Percentiles rank a stretch among this genome's conserved stretches.
Conservation (phyloP, 2,113 vertebrate species). For the Falcunculus frontatus region DNA sequence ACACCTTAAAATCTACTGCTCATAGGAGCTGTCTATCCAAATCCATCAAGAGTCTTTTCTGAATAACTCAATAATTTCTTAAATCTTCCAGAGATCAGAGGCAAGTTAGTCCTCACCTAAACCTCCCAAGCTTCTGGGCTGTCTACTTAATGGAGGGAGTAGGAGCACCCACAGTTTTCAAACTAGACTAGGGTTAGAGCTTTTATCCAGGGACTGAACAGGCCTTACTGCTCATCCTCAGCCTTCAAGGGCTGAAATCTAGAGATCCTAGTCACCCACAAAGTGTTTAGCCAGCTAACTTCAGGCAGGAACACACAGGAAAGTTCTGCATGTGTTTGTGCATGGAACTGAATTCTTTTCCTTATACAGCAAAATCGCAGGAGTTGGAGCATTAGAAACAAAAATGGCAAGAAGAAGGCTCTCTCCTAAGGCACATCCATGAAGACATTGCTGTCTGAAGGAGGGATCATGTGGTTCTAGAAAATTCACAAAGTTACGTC, state of each 20-base stretch:
- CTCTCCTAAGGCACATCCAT: neutral
- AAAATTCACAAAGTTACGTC: neutral
- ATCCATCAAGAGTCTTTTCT: neutral
- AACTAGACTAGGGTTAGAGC: neutral
- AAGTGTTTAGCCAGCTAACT: neutral
- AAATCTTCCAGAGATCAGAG: neutral
- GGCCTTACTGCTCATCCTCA: neutral
- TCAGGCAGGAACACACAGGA: neutral
- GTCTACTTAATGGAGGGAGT: neutral
- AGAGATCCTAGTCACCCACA: neutral
- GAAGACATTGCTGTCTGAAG: neutral
- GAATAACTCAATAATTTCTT: neutral
- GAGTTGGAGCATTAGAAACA: neutral
- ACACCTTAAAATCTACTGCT: neutral
- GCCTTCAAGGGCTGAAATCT: neutral
- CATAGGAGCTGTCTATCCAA: neutral
- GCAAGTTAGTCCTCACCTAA: neutral
- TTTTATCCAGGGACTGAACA: neutral
- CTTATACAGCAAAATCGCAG: neutral
- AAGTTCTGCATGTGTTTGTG: neutral
- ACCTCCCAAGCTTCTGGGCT: neutral
- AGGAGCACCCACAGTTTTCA: neutral
- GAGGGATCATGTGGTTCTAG: neutral
- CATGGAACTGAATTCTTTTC: neutral
- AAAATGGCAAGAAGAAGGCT: neutral